These are phyloP conservation scores for Mustela nigripes DNA, from an alignment of 2,113 vertebrate genomes.

Conservation along the genomic window DNA sequence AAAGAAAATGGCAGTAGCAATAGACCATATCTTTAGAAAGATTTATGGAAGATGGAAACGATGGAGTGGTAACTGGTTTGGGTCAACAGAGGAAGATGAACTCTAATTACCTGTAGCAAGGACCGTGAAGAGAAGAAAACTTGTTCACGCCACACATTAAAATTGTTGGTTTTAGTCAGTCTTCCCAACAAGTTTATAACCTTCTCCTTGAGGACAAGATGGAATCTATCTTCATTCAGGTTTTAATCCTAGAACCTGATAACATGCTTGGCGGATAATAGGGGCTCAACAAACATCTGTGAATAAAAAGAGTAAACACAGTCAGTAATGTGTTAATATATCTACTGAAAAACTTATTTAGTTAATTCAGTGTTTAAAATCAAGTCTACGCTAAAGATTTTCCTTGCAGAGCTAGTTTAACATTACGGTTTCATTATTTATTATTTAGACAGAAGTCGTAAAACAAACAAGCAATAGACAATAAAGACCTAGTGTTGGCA, in stretches of 20 bases:
- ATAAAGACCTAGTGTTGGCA: neutral
- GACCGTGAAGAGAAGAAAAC: neutral
- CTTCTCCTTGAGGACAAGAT: neutral
- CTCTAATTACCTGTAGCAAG: neutral
- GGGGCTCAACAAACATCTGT: neutral
- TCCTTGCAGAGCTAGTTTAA: neutral
- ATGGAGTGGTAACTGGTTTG: neutral
- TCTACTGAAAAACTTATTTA: neutral
- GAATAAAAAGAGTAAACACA: neutral
- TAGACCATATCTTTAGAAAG: neutral
- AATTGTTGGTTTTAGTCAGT: neutral
- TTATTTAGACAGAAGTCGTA: conserved; percentile 37
- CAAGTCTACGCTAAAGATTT: conserved; percentile 28
- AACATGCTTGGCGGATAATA: neutral
- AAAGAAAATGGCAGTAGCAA: neutral
- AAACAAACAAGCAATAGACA: neutral
- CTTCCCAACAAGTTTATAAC: neutral
- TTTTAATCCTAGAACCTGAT: neutral
- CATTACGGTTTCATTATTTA: neutral
- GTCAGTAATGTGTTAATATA: neutral
- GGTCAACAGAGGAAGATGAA: neutral
- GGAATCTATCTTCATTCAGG: neutral
- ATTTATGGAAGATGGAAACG: neutral
- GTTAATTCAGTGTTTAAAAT: conserved; percentile 33
- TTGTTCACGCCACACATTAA: neutral